A percentile compares a stretch with the other conserved stretches of the same genome.
phyloP scores from a whole-genome alignment of 35 echinoderm and acorn worm species.

The Ptychodera flava region DNA sequence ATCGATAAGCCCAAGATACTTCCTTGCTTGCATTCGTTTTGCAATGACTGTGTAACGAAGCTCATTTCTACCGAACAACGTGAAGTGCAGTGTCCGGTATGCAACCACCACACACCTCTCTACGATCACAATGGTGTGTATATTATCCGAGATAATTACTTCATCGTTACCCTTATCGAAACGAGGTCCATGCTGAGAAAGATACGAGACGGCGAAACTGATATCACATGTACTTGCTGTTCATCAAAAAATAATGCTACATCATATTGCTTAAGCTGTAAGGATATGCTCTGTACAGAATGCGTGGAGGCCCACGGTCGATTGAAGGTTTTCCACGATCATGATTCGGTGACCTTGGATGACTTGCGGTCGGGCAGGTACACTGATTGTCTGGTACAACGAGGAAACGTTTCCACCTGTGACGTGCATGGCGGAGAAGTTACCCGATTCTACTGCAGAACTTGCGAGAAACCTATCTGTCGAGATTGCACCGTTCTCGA shows the following conservation, averaged over 20 bases:
- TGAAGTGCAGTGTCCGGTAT: neutral
- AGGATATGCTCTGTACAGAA: neutral
- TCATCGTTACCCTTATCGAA: neutral
- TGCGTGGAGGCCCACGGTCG: neutral
- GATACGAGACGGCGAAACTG: neutral
- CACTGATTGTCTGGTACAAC: neutral
- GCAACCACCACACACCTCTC: neutral
- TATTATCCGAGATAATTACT: neutral
- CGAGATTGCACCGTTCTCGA: slow-evolving; percentile 40
- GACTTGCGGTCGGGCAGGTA: neutral
- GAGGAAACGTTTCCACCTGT: slow-evolving; percentile 3
- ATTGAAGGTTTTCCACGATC: neutral
- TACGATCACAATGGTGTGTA: neutral
- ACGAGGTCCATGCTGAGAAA: neutral
- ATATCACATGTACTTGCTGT: neutral
- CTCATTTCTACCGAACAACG: neutral
- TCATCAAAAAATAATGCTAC: neutral
- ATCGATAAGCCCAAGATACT: neutral
- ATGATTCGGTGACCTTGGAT: neutral
- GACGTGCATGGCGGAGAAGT: slow-evolving; percentile 18
- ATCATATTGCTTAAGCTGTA: neutral
- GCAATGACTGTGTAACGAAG: neutral
- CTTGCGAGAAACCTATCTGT: slow-evolving; percentile 41
- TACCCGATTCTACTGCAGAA: slow-evolving; percentile 42
- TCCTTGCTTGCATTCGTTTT: neutral